Evolutionary conservation across 2,113 vertebrate species (phyloP), one percentile per base, ranked within the genome.

Genomic region (Nyctereutes procyonoides): DNA sequence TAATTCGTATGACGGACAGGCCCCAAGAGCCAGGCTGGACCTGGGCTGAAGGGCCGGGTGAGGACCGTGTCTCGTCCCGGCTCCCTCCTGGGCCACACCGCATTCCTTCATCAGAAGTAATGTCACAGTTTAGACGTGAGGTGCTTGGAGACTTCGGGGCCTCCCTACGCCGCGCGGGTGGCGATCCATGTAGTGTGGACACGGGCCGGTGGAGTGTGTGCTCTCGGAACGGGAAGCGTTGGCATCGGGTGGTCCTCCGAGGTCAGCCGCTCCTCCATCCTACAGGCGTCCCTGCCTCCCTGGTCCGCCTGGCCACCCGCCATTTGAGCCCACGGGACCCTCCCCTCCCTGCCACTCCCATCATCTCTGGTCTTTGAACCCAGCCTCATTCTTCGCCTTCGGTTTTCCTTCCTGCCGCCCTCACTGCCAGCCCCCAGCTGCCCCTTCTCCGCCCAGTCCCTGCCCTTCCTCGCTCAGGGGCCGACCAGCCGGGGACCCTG

Each of bases 81-180:
- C 14, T 62, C 67, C 24, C 0, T 24, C 82, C 82, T 38, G 73
- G 30, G 22, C 26, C 0, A 1, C 0, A 1, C 7, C 16, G 1
- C 58, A 8, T 62, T 20, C 32, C 63, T 43, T 63, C 24, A 2
- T 12, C 12, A 26, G 63, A 80, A 62, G 67, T 8, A 22, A 43
- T 1, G 8, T 14, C 32, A 0, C 22, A 6, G 17, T 48, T 77
- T 19, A 24, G 48, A 20, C 3, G 10, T 35, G 74, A 90, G 74
- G 14, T 43, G 62, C 48, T 22, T 30, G 60, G 82, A 12, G 17
- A 62, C 0, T 1, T 0, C 16, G 55, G 38, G 22, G 58, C 43
- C 12, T 26, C 35, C 0, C 0, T 2, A 2, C 30, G 24, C 24
- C 12, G 55, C 56, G 1, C 0, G 0, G 53, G 43, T 1, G 58